Evolutionary conservation across 2,797 vertebrate species (phyloP), one percentile per base, ranked within the genome.

Genomic region (Macroramphosus scolopax): DNA sequence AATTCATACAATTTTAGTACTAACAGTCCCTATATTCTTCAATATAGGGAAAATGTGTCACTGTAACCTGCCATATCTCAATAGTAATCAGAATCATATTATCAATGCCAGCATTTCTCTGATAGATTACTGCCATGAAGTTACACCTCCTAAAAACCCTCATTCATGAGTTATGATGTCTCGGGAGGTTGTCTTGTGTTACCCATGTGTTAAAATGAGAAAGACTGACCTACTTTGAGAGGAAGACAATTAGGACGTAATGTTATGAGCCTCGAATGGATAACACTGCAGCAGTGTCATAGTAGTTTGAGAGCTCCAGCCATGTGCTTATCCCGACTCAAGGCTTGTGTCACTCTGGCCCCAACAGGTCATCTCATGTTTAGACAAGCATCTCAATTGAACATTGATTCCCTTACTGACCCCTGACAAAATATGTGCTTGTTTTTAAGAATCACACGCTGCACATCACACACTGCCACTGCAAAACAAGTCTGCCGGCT

Each of bases 341-440:
- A 38, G 51, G 48, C 49, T 53, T 41, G 18, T 50, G 54, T 26
- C 31, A 22, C 53, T 28, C 16, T 29, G 12, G 33, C 63, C 20
- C 71, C 78, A 70, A 72, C 72, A 79, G 72, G 72, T 32, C 51
- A 24, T n/a, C n/a, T n/a, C n/a, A n/a, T n/a, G n/a, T n/a, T n/a
- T n/a, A n/a, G 1, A 41, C 6, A 5, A 28, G 54, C 43, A 10
- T 20, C 13, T 15, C 46, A 22, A 12, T 3, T 29, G 45, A 28
- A 66, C 51, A 44, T 1, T 1, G 14, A 40, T 38, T 57, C 30
- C 26, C 36, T 51, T 47, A 47, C 57, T 68, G 62, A 69, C 40
- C 38, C 47, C 57, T 68, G 62, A 69, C 40, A 41, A 17, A 51
- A 51, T 14, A 16, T 26, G 13, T 17, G 28, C 51, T 45, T 66